Base-by-base conservation (phyloP, 2,797 vertebrate genomes). In the Pangasius macronema region DNA sequence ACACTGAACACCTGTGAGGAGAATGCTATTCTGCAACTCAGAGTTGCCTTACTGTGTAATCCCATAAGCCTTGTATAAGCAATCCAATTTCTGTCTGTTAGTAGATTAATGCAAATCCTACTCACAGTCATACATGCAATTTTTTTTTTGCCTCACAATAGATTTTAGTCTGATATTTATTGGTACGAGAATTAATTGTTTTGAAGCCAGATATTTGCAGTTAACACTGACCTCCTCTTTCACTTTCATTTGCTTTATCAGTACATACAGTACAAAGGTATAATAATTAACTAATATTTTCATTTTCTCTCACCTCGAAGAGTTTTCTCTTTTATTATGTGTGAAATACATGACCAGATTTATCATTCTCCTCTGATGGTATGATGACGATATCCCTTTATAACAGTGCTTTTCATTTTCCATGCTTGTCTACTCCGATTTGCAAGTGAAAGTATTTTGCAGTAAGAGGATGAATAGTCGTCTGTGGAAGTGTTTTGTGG, bases 401-500 rank as follows among this genome's bases (percentile, higher is more conserved):
- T 72, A 68, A 61, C 77, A 39, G 57, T 33, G 59, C 33, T 76
- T 81, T 86, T 42, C 55, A 9, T 67, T 81, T 57, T 81, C 53
- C 87, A 85, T 87, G 80, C 85, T 87, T 88, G 83, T 73, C 89
- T 87, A 80, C 55, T 87, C 76, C 77, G 63, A 90, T 88, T 86
- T 86, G 80, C 84, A 68, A 89, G 85, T 81, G 76, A 89, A 88
- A 86, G 83, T 88, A 86, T 87, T 88, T 85, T 61, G n/a, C 87
- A 82, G 68, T 86, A 85, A 86, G 81, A 86, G 86, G 83, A 88
- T 86, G 87, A 90, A 87, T 85, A 83, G 87, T 80, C 81, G 18
- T 61, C 84, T 61, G 63, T 86, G 87, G 76, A 87, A 89, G 85
- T 83, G 87, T 84, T 89, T 88, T 89, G 79, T 91, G 86, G 87